Conservation (phyloP, 2,888 invertebrate genomes). For the Auanema freiburgensis region DNA sequence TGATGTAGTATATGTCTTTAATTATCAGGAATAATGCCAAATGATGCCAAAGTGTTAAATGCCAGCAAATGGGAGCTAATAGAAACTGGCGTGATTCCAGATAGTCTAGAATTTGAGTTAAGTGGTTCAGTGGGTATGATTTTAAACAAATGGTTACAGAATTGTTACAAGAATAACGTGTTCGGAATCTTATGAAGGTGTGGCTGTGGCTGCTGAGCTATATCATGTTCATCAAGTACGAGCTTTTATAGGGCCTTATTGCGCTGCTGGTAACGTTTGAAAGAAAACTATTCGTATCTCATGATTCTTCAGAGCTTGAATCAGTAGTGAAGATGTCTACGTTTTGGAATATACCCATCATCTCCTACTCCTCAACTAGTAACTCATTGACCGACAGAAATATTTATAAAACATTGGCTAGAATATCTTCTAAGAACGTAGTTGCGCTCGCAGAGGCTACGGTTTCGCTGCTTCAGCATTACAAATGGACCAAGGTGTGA, state of each 20-base stretch:
- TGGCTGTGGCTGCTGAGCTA: slow-evolving; percentile 62
- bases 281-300: neutral
- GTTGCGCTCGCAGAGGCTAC: slow-evolving; percentile 59
- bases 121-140: neutral
- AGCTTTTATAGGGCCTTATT: slow-evolving; percentile 63
- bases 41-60: slow-evolving; percentile 54
- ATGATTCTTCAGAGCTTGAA: slow-evolving; percentile 50
- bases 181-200: slow-evolving; percentile 58
- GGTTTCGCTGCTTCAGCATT: slow-evolving; percentile 52
- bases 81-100: slow-evolving; percentile 53
- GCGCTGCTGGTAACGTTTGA: slow-evolving; percentile 40
- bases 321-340: slow-evolving; percentile 63
- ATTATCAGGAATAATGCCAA: slow-evolving; percentile 47
- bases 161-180: slow-evolving; percentile 56
- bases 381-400: slow-evolving; percentile 45
- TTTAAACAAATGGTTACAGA: slow-evolving; percentile 25
- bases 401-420: slow-evolving; percentile 53
- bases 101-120: slow-evolving; percentile 59
- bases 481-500: slow-evolving; percentile 52
- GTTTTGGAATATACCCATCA: slow-evolving; percentile 62
- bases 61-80: slow-evolving; percentile 52
- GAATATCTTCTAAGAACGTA: slow-evolving; percentile 59
- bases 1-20: neutral
- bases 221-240: slow-evolving; percentile 62
- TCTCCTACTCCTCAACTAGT: slow-evolving; percentile 57